Base-by-base conservation (phyloP, 2,797 vertebrate species). In the Synaphobranchus kaupii region DNA sequence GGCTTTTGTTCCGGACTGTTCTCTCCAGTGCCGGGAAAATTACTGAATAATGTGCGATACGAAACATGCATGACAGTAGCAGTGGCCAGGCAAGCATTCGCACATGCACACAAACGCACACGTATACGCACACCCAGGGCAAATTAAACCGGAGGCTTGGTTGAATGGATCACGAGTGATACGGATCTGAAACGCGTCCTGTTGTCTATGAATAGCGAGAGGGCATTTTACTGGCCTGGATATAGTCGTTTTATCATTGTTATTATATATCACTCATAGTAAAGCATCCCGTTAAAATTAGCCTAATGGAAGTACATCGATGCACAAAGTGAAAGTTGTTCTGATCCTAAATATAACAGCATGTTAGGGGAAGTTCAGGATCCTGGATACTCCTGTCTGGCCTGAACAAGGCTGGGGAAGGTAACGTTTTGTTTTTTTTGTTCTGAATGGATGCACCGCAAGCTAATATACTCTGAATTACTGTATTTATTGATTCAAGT, bases 1-100 rank as follows among this genome's bases (percentile, higher is more conserved):
- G 78, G 47, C 73, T 78, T 78, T 78, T 78, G 73, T 78, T 78
- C 73, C 31, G 28, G 28, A 73, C 13, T 78, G 31, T 78, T 78
- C 78, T 81, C 25, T 48, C 20, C 10, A 50, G 73, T n/a, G 25
- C 28, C 0, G 78, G 9, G 44, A 81, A 81, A 50, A 9, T 6
- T 7, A 25, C 4, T 22, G 78, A 50, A 81, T 12, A 22, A 5
- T 47, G 8, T 47, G 34, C 15, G 28, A 7, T 28, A 15, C 15
- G 39, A 78, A 47, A 22, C 31, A 17, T 5, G 28, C 68, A 10
- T 0, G 15, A 20, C 31, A 15, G 71, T 31, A 76, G 73, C 73
- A 20, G 17, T 8, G 34, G 17, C 7, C 20, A 60, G 58, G 15
- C 13, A 22, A 17, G 58, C 12, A 4, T 17, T 17, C 58, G 20